Evolutionary conservation across 2,113 vertebrate genomes (phyloP).

Genomic region (Periophthalmus modestus): DNA sequence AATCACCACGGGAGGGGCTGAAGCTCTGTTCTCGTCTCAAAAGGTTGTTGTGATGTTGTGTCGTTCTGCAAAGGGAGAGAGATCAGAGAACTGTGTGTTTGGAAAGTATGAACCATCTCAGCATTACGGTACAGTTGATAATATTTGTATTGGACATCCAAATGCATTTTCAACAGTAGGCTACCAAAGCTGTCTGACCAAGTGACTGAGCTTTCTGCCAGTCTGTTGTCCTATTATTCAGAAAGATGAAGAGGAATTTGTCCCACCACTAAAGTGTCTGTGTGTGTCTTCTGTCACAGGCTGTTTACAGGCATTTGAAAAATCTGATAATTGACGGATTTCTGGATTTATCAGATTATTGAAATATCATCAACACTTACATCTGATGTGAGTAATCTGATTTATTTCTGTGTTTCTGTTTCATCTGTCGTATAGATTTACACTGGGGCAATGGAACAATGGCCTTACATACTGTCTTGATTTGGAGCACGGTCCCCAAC

Average conservation of each 20-base stretch:
- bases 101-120: neutral
- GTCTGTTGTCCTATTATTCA: neutral
- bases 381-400: too few species aligned
- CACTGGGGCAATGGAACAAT: neutral
- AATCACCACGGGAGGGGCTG: neutral
- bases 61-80: neutral
- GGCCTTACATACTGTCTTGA: too few species aligned
- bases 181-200: neutral
- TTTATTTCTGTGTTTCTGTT: neutral
- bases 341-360: too few species aligned
- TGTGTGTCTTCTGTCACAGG: too few species aligned
- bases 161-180: neutral
- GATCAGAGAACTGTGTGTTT: neutral
- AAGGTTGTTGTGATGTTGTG: neutral
- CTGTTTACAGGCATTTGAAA: too few species aligned
- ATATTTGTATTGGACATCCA: neutral
- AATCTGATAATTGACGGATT: too few species aligned
- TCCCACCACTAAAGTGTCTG: neutral
- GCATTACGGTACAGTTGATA: neutral
- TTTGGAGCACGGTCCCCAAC: too few species aligned
- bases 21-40: neutral
- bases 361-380: too few species aligned
- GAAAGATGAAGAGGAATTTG: neutral
- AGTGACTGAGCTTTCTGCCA: neutral
- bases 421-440: neutral